phyloP scores from a whole-genome alignment of 2,113 vertebrate species.

The Macrotus californicus region DNA sequence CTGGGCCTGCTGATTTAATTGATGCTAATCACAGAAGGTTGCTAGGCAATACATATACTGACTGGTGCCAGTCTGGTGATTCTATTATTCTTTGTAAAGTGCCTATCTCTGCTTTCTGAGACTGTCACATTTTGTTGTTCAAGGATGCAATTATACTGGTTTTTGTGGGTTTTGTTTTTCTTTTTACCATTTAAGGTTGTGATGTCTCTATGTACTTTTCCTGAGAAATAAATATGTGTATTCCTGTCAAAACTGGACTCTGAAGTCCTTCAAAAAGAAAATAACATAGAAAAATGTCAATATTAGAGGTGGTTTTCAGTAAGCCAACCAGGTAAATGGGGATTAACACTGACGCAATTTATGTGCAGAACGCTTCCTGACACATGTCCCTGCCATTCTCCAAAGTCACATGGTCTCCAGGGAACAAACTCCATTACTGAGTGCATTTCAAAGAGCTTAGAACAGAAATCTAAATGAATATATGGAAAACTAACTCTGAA shows the following conservation, averaged over 20 bases:
- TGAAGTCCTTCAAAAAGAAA: neutral
- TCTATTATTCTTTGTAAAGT: neutral
- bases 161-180: neutral
- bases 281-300: neutral
- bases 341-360: conserved; percentile 37
- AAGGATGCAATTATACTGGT: neutral
- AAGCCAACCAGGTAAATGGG: conserved; percentile 15
- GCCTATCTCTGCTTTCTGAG: conserved; percentile 2
- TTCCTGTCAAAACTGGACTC: neutral
- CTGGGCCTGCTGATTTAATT: neutral
- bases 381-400: neutral
- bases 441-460: neutral
- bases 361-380: neutral
- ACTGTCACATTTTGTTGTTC: neutral
- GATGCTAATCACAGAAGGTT: neutral
- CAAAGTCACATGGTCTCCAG: neutral
- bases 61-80: neutral
- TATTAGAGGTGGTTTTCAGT: conserved; percentile 20
- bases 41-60: neutral
- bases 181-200: neutral
- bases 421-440: neutral
- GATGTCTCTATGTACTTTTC: neutral
- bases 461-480: neutral
- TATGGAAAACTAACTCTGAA: neutral
- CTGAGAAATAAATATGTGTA: conserved; percentile 6